Conservation (phyloP, 2,113 vertebrate genomes). For the Scolopax mira region DNA sequence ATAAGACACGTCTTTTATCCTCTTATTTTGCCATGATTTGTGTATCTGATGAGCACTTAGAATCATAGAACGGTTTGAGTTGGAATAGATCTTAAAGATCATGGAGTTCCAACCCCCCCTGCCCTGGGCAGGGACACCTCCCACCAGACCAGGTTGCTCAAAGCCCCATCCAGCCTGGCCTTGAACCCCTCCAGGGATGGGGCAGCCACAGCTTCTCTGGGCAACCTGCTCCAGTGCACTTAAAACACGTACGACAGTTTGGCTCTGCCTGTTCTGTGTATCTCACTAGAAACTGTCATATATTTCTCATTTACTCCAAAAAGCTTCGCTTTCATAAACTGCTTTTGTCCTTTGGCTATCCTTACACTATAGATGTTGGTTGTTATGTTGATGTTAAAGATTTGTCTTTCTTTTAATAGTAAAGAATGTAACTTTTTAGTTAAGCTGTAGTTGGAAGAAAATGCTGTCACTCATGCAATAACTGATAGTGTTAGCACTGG, state of each 20-base stretch:
- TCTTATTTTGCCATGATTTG: not conserved
- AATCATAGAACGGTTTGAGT: too few relatives aligned
- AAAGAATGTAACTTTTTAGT: not conserved
- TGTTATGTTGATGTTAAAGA: not conserved
- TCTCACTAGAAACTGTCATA: not conserved
- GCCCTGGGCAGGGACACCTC: too few relatives aligned
- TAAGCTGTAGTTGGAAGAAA: not conserved
- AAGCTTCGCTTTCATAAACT: not conserved
- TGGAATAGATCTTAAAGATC: too few relatives aligned
- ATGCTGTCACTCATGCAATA: not conserved
- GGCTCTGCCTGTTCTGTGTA: not conserved
- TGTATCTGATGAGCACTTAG: not conserved
- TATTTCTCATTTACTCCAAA: not conserved
- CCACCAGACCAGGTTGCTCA: too few relatives aligned
- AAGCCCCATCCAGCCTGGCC: too few relatives aligned
- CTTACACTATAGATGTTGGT: not conserved
- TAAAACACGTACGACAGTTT: not conserved
- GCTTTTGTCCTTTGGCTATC: not conserved
- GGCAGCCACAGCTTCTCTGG: too few relatives aligned
- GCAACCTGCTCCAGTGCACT: too few relatives aligned
- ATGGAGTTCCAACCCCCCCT: too few relatives aligned
- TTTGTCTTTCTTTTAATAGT: not conserved
- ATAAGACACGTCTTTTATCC: not conserved
- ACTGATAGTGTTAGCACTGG: not conserved
- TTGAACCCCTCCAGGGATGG: too few relatives aligned